Base-by-base conservation (phyloP, 1,140 invertebrate species). In the Ruditapes philippinarum region DNA sequence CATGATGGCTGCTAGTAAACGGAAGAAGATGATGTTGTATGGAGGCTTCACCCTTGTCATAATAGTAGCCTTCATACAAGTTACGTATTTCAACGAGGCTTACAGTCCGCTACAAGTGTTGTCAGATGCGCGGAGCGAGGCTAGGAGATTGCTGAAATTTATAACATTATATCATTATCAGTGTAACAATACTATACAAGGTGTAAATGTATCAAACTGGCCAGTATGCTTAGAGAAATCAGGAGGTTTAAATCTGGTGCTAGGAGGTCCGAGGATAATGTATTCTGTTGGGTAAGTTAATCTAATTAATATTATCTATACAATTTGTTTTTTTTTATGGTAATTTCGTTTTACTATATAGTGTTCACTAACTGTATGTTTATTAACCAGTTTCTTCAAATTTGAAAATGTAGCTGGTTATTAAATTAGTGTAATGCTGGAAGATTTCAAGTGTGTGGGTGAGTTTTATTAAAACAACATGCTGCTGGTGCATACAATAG, bases 231-330 rank as follows among this genome's bases (percentile, higher is more conserved):
- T 87, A 31, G 95, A 95, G 45, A 79, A 86, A 36, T 91, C 93
- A 42, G 87, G 89, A 45, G 94, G 94, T 25, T 83, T 95, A 31
- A 94, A 93, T 83, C 36, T 93, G 17, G 94, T 95, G 74, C 85
- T 89, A 1, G 92, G 85, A 65, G 62, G 83, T n/a, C 42, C 73
- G 38, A 93, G 92, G 85, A 73, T 94, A 54, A 91, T 91, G 38
- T 95, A 94, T 81, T 94, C 95, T 86, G 83, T 95, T 42, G 95
- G 95, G 95, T 94, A 91, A 91, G 92, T 79, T 82, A 12, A 28
- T 19, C n/a, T n/a, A n/a, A n/a, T n/a, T n/a, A n/a, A n/a, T n/a
- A n/a, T n/a, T n/a, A n/a, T n/a, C n/a, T n/a, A n/a, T n/a, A n/a
- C n/a, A n/a, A n/a, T n/a, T n/a, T n/a, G n/a, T n/a, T n/a, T n/a